These are phyloP conservation scores for Umimayanthus chanpuru DNA, from an alignment of 92 coral and sea anemone genomes.

Conservation along the genomic window DNA sequence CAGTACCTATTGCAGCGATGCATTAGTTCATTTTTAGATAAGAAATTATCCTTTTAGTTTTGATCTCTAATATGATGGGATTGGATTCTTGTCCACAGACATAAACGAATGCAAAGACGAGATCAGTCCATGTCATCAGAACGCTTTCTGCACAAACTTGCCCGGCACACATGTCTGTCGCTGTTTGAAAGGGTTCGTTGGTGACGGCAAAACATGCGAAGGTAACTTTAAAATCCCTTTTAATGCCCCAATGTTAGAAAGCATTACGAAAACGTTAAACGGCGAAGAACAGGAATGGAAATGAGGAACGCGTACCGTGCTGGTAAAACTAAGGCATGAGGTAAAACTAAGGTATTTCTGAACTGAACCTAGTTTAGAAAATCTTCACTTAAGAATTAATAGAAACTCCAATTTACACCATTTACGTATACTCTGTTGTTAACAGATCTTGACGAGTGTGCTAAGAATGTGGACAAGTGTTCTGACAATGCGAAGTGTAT, in stretches of 20 bases:
- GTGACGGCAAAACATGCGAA: constrained; percentile 56
- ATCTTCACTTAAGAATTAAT: neutral
- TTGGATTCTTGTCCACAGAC: constrained; percentile 38
- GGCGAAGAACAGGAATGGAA: no score
- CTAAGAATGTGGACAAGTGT: neutral
- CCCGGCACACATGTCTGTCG: constrained; percentile 59
- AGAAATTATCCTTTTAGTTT: neutral
- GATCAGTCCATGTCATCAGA: constrained; percentile 39
- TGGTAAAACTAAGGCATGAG: no score
- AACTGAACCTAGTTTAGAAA: neutral
- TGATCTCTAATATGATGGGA: neutral
- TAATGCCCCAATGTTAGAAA: neutral
- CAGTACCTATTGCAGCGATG: neutral
- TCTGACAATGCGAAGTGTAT: constrained; percentile 13
- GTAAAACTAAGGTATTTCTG: neutral
- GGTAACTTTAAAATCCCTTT: constrained; percentile 19
- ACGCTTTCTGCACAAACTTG: constrained; percentile 59
- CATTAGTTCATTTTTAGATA: no score
- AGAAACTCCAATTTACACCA: no score
- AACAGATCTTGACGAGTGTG: constrained; percentile 39
- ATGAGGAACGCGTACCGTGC: no score
- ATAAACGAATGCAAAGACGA: constrained; percentile 52
- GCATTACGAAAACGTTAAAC: neutral
- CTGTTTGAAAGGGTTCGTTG: constrained; percentile 58
- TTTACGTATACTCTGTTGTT: neutral